phyloP scores from a whole-genome alignment of 2,797 vertebrate species.

The Hephaestus fuliginosus region DNA sequence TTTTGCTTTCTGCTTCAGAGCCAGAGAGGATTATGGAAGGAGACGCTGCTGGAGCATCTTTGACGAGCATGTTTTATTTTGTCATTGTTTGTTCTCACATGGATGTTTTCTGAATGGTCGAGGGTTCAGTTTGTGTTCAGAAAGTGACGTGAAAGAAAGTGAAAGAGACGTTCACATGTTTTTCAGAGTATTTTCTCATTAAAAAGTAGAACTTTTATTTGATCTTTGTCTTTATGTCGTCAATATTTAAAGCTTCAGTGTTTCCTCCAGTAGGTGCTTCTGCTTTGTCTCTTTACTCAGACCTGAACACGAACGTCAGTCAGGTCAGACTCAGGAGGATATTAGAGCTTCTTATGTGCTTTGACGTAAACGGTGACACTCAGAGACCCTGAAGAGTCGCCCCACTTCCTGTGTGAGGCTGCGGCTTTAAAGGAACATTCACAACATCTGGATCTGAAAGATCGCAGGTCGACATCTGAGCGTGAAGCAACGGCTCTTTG shows the following conservation, averaged over 20 bases:
- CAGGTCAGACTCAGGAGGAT: constrained; percentile 6
- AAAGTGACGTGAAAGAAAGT: too few species aligned
- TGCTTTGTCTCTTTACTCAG: too few species aligned
- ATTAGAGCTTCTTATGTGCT: constrained; percentile 24
- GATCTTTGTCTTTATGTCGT: too few species aligned
- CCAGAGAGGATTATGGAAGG: neutral
- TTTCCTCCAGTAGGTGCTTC: too few species aligned
- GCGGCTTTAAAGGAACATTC: neutral
- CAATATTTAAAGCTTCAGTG: too few species aligned
- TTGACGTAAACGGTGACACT: constrained; percentile 49
- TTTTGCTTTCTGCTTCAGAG: constrained; percentile 23
- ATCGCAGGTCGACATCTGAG: too few species aligned
- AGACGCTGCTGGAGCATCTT: neutral
- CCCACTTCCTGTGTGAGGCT: constrained; percentile 18
- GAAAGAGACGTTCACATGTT: too few species aligned
- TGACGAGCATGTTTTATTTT: neutral
- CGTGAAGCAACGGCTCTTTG: too few species aligned
- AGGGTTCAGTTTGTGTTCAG: neutral
- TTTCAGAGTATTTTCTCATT: too few species aligned
- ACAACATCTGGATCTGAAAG: neutral
- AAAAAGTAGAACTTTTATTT: too few species aligned
- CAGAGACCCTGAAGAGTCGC: neutral
- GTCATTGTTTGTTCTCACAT: neutral
- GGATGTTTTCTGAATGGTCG: neutral
- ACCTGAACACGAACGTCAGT: neutral